Base-by-base conservation (phyloP, 2,888 invertebrate genomes). In the Mechanitis messenoides region DNA sequence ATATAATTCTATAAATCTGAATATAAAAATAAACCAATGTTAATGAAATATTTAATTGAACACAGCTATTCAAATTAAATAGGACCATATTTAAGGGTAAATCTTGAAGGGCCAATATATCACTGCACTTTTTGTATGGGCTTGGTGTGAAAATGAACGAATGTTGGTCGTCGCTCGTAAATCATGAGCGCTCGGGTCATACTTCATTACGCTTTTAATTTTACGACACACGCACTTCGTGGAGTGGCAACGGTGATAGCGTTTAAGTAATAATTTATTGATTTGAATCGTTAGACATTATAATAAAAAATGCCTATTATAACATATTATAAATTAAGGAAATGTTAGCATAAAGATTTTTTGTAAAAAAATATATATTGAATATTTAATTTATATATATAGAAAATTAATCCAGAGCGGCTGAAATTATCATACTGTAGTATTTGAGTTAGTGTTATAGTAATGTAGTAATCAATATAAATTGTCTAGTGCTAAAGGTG, bases 201-300 rank as follows among this genome's bases (percentile, higher is more conserved):
- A 66, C 61, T 70, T 66, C 65, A 70, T 71, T 72, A 61, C 60
- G 68, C 66, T 72, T 72, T 74, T 72, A 71, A 73, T 72, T 72
- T 73, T 67, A 71, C 63, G 68, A 63, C 59, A 63, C 67, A 60
- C 67, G 59, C 59, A 58, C 56, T 28, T 42, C 35, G 4, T 3
- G 31, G 46, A 2, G 11, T 31, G 61, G 61, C n/a, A 33, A 1
- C n/a, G 62, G 45, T 65, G 57, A 7, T 33, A 38, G 62, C 60
- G 59, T 6, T 38, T 53, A 33, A 6, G 7, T 2, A 35, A 3
- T 9, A n/a, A 46, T 42, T 50, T 12, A 11, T 5, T 54, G 38
- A 45, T 6, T 12, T 46, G 45, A 33, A 12, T n/a, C 2, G 6
- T 31, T 7, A 31, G 42, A 4, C 42, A 12, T 3, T 31, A 38